Percentiles rank a stretch among this genome's conserved stretches.
These are phyloP conservation scores for Rhopilema esculentum DNA, from an alignment of 30 jellyfish, hydroid and myxozoan species.

Conservation along the genomic window DNA sequence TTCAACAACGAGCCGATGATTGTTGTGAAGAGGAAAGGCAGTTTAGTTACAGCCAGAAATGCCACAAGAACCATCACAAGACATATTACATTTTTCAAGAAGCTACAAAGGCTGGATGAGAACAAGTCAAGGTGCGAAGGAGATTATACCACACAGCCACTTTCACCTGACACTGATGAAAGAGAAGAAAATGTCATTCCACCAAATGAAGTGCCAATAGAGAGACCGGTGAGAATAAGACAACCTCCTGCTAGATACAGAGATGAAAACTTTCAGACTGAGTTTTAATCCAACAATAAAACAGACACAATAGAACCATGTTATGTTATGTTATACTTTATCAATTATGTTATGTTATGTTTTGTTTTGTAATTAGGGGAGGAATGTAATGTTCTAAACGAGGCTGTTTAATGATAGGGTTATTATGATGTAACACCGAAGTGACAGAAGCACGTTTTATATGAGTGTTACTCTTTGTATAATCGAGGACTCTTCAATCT, in stretches of 20 bases:
- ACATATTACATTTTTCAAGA: slow-evolving; percentile 30
- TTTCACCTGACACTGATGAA: slow-evolving; percentile 19
- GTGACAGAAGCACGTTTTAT: slow-evolving; percentile 12
- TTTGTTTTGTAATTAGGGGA: slow-evolving; percentile 1
- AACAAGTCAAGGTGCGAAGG: slow-evolving; percentile 18
- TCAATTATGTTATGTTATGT: neutral
- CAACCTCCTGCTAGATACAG: slow-evolving; percentile 36
- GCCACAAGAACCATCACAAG: slow-evolving; percentile 33
- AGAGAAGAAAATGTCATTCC: slow-evolving; percentile 10
- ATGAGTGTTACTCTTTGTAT: slow-evolving; percentile 1
- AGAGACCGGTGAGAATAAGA: slow-evolving; percentile 29
- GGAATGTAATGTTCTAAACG: neutral
- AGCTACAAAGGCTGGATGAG: slow-evolving; percentile 29
- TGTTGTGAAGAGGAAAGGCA: slow-evolving; percentile 17
- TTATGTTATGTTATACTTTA: neutral
- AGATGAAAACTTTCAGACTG: slow-evolving; percentile 25
- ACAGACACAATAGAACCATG: slow-evolving; percentile 9
- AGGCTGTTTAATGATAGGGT: neutral
- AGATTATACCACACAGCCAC: slow-evolving; percentile 22
- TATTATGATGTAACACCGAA: slow-evolving; percentile 9
- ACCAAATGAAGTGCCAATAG: neutral
- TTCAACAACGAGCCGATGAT: slow-evolving; percentile 18
- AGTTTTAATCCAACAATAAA: neutral
- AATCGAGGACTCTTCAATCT: neutral
- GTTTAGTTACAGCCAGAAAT: slow-evolving; percentile 23